Conservation (phyloP, 2,888 invertebrate species). For the Invenusta paracnida region DNA sequence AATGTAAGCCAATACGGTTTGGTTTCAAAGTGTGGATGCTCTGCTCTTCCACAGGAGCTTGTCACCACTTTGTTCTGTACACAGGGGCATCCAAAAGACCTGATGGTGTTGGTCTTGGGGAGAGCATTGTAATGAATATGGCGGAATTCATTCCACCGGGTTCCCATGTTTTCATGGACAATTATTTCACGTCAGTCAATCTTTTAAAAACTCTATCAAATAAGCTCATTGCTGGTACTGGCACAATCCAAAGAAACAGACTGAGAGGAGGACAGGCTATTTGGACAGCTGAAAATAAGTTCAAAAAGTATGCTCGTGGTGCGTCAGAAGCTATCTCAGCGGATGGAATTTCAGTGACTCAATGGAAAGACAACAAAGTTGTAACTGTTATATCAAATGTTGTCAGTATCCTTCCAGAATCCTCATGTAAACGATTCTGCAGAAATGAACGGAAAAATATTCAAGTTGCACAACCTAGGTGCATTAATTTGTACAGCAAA, state of each 20-base stretch:
- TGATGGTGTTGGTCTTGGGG: not conserved
- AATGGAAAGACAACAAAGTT: constrained; percentile 15
- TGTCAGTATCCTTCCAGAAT: not conserved
- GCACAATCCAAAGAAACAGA: constrained; percentile 8
- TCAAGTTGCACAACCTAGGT: not conserved
- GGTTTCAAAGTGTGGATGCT: constrained; percentile 27
- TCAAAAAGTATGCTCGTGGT: not conserved
- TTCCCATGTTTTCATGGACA: not conserved
- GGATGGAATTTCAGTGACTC: not conserved
- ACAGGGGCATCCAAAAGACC: not conserved
- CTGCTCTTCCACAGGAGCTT: not conserved
- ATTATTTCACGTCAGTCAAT: not conserved
- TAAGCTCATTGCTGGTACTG: not conserved
- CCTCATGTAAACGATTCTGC: not conserved
- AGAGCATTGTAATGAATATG: not conserved
- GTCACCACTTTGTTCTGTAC: not conserved
- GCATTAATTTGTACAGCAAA: not conserved
- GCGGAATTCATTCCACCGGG: not conserved
- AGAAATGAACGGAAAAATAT: not conserved
- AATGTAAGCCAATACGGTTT: constrained; percentile 1
- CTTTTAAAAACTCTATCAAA: not conserved
- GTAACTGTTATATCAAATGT: not conserved
- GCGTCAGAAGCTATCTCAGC: not conserved
- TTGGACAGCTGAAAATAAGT: not conserved
- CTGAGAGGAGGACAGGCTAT: not conserved